These are phyloP conservation scores for Nomada ruficornis DNA, from an alignment of 2,888 invertebrate species.

Conservation along the genomic window DNA sequence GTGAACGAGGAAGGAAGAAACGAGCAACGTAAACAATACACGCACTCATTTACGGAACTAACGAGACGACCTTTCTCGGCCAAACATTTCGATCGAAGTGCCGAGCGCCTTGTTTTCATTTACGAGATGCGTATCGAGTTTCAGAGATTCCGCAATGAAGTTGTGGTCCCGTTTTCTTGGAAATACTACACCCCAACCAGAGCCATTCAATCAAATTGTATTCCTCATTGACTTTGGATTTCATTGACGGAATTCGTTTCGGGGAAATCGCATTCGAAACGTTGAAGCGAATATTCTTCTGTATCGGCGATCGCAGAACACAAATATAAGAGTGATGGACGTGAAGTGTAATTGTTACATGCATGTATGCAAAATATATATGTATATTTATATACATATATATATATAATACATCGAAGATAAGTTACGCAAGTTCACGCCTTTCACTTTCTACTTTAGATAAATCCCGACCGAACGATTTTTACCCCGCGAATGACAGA, in stretches of 20 bases:
- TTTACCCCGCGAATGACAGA: constrained; percentile 19
- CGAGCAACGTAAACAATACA: constrained; percentile 29
- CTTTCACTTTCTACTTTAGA: constrained; percentile 58
- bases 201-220: background rate
- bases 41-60: background rate
- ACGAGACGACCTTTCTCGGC: constrained; percentile 1
- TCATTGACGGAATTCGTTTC: background rate
- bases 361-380: too few species aligned
- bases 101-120: constrained; percentile 12
- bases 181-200: background rate
- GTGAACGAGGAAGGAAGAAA: background rate
- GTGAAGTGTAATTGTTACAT: constrained; percentile 21
- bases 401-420: constrained; percentile 15
- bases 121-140: constrained; percentile 8
- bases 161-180: constrained; percentile 14
- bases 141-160: constrained; percentile 36
- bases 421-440: constrained; percentile 31
- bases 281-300: background rate
- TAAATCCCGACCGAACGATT: constrained; percentile 38
- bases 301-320: background rate
- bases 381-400: background rate
- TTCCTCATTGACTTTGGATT: background rate
- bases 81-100: constrained; percentile 30
- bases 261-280: too few species aligned
- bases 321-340: background rate